phyloP scores from a whole-genome alignment of 2,113 vertebrate genomes.

The Orcinus orca region DNA sequence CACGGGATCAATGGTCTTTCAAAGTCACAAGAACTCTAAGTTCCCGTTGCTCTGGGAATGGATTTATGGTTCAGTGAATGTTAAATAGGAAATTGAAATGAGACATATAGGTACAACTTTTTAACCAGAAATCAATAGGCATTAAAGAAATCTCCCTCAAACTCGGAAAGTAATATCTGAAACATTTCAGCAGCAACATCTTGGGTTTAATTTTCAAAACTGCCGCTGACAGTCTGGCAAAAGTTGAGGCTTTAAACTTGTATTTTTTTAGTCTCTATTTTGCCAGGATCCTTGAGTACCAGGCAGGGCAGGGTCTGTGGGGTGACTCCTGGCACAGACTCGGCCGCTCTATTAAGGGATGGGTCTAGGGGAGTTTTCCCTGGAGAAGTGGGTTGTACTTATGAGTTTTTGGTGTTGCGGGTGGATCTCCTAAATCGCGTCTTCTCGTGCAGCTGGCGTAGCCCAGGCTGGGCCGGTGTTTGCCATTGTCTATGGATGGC shows the following conservation, averaged over 20 bases:
- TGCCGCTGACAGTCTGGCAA: not conserved
- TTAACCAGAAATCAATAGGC: conserved; percentile 55
- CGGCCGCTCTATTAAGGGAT: not conserved
- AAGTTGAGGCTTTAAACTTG: not conserved
- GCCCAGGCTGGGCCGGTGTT: not conserved
- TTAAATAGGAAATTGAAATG: conserved; percentile 78
- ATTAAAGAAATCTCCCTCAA: conserved; percentile 55
- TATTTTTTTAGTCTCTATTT: conserved; percentile 39
- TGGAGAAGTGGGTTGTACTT: not conserved
- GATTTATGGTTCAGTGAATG: conserved; percentile 70
- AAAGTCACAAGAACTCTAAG: conserved; percentile 69
- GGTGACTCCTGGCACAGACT: not conserved
- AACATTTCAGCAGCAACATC: not conserved
- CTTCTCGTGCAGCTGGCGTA: not conserved
- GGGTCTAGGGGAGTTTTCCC: not conserved
- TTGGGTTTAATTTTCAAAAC: conserved; percentile 36
- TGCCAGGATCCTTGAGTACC: not conserved
- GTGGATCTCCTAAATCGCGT: not conserved
- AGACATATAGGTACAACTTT: conserved; percentile 67
- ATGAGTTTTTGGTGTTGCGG: rapidly evolving
- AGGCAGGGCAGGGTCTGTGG: not conserved
- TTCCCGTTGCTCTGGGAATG: conserved; percentile 46
- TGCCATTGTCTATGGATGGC: not conserved
- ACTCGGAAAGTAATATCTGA: not conserved
- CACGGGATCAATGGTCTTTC: conserved; percentile 74